These are phyloP conservation scores for Drosophila oshimai DNA, from an alignment of 1,140 invertebrate genomes.

Conservation along the genomic window DNA sequence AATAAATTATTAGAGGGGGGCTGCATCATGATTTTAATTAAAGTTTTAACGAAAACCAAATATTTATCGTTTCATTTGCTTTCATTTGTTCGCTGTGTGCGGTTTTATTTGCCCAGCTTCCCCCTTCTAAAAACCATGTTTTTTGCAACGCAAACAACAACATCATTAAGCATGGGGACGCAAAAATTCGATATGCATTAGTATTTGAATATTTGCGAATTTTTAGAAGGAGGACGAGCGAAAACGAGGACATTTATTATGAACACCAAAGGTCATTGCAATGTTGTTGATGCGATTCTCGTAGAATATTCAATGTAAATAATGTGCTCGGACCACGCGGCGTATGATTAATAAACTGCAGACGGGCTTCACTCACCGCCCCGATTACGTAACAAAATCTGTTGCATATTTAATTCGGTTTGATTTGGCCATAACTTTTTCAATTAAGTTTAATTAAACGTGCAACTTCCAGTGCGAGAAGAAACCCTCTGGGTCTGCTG, in stretches of 20 bases:
- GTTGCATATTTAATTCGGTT: slow-evolving; percentile 76
- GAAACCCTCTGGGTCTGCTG: slow-evolving; percentile 7
- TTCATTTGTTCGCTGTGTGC: slow-evolving; percentile 61
- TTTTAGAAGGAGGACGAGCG: not conserved
- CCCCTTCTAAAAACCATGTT: not conserved
- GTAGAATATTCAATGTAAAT: slow-evolving; percentile 32
- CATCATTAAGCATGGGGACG: slow-evolving; percentile 56
- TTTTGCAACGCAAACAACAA: slow-evolving; percentile 22
- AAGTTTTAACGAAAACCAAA: slow-evolving; percentile 80
- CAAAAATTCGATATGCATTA: slow-evolving; percentile 64
- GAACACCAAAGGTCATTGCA: slow-evolving; percentile 64
- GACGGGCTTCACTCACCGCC: slow-evolving; percentile 33
- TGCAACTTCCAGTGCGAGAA: slow-evolving; percentile 35
- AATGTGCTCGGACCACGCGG: slow-evolving; percentile 14
- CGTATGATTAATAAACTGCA: slow-evolving; percentile 66
- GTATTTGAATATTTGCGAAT: slow-evolving; percentile 64
- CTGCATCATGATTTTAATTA: slow-evolving; percentile 76
- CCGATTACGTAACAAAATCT: slow-evolving; percentile 62
- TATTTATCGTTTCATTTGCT: slow-evolving; percentile 80
- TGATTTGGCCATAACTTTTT: slow-evolving; percentile 74
- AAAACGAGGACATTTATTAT: slow-evolving; percentile 52
- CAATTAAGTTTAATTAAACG: slow-evolving; percentile 78
- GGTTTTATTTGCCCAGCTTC: slow-evolving; percentile 45
- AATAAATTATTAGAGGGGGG: slow-evolving; percentile 76
- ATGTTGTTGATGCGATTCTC: slow-evolving; percentile 39